Base-by-base conservation (phyloP, 2,797 vertebrate species). In the Siniperca obscura region DNA sequence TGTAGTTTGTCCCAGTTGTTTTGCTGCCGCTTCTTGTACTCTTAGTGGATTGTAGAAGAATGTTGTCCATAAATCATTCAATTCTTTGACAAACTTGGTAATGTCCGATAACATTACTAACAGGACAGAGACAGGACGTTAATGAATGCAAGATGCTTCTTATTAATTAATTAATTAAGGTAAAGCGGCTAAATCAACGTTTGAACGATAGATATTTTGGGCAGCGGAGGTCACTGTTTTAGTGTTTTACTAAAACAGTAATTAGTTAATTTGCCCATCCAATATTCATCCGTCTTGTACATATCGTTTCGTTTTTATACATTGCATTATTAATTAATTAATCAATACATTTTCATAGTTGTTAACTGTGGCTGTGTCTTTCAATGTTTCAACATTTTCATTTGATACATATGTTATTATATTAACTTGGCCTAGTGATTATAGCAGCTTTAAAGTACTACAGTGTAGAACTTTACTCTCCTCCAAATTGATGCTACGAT, bases 401-500 rank as follows among this genome's bases (percentile, higher is more conserved):
- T 66, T 36, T 19, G 27, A 57, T 57, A 16, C 13, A 46, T 48
- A 30, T 11, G 7, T 1, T 48, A 27, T 61, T 34, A 30, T 30
- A 22, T 30, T 30, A 30, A 30, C 30, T 30, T 3, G 30, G 30
- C 30, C 30, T 30, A 30, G 30, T 30, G 19, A 71, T 61, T 61
- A 7, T 0, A 55, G 48, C 3, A 0, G 1, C 48, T 30, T 44
- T 74, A 21, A 48, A 84, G 4, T 27, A 27, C 19, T 46, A 53
- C 38, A 64, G 22, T 70, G 42, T 14, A 25, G 7, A 56, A 61
- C 40, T 30, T 53, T 64, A 22, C 36, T 42, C 36, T 74, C 4
- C 16, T 72, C 67, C 10, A 72, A 55, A 65, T 11, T 70, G 48
- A 80, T 69, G 59, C 48, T 14, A 4, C 53, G 50, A 80, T 65